Evolutionary conservation across 2,113 vertebrate species (phyloP).

Genomic region (Pleuronectes platessa): DNA sequence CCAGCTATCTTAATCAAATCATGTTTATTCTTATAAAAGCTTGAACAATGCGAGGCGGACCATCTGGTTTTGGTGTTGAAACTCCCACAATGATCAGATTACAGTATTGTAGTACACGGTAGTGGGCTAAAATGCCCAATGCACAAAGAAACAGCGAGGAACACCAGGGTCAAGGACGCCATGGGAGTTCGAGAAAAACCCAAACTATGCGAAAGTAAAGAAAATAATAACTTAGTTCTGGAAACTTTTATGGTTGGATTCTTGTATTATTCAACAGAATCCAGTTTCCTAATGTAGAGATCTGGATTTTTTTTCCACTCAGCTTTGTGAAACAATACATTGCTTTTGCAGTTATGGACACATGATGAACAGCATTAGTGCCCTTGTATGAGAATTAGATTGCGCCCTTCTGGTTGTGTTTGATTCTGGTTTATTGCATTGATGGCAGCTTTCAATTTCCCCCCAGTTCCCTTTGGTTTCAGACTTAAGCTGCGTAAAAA

Average conservation of each 20-base stretch:
- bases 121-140: no score
- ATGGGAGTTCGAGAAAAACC: not conserved
- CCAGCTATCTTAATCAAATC: not conserved
- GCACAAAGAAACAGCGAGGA: no score
- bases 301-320: not conserved
- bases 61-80: no score
- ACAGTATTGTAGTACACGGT: no score
- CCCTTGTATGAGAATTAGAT: constrained; percentile 66
- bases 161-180: no score
- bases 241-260: not conserved
- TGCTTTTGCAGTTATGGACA: constrained; percentile 29
- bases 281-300: not conserved
- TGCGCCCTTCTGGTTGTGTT: constrained; percentile 67
- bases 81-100: no score
- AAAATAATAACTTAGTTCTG: not conserved
- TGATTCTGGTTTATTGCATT: constrained; percentile 76
- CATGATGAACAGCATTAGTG: constrained; percentile 65
- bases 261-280: not conserved
- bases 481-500: constrained; percentile 76
- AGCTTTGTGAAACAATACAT: constrained; percentile 32
- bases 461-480: constrained; percentile 73
- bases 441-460: constrained; percentile 77
- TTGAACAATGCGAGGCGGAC: not conserved
- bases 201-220: not conserved
- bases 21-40: not conserved